Evolutionary conservation across 2,113 vertebrate genomes (phyloP), one percentile per base, ranked within the genome.

Genomic region (Rhagologus leucostigma): DNA sequence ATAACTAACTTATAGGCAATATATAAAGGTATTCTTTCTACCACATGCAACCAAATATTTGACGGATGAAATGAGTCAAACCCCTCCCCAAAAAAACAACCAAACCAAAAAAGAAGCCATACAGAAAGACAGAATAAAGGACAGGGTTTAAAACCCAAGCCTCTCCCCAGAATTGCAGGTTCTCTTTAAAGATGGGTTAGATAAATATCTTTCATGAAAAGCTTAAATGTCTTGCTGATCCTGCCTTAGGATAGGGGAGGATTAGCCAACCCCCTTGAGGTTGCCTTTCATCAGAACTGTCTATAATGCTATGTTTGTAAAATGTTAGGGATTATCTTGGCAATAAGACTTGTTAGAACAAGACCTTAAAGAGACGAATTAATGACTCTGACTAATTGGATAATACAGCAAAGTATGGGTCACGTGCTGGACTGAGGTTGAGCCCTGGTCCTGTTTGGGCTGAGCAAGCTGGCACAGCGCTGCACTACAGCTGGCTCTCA

Each of bases 151-250:
- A 23, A 89, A 87, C 50, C 50, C 56, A 95, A 55, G 23, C 56
- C 44, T 89, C 64, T 64, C 33, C 52, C 21, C 84, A 93, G 64
- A 95, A 92, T 91, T 81, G 71, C 3, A 92, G 52, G 60, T 47
- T 84, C 68, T 64, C 68, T 89, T 90, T 92, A 93, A 89, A 89
- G 86, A 89, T 60, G 24, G 30, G 89, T 63, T 90, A 95, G 89
- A 87, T 89, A 95, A 96, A 95, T 95, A 80, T 57, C 87, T 78
- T 75, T 89, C 76, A 81, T 44, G 93, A 89, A 97, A 95, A 95
- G 91, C 89, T 94, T 92, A 95, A 95, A 92, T 87, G 86, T 84
- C 93, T 91, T 52, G 69, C 69, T 94, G 94, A 96, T 97, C 94
- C 86, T 89, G 64, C 91, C 27, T 55, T 78, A 93, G 89, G 82